Percentiles rank a stretch among this genome's conserved stretches.
These are phyloP conservation scores for Phaetusa simplex DNA, from an alignment of 2,113 vertebrate species.

Conservation along the genomic window DNA sequence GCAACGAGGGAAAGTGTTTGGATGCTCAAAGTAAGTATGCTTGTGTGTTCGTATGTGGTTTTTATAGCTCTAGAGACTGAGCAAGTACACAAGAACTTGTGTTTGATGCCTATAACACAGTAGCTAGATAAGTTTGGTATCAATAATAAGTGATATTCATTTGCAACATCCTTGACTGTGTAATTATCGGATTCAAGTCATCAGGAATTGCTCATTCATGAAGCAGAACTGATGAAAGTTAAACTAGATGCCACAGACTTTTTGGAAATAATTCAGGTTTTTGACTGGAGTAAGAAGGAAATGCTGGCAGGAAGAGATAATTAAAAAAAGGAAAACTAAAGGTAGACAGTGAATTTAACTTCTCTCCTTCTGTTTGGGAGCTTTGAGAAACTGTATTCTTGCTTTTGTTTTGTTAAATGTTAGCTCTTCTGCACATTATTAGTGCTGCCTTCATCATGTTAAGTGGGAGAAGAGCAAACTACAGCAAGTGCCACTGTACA, in stretches of 20 bases:
- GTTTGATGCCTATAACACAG: neutral
- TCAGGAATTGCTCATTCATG: neutral
- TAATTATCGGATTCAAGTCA: neutral
- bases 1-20: conserved; percentile 70
- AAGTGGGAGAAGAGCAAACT: neutral
- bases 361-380: neutral
- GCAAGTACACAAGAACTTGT: neutral
- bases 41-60: neutral
- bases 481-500: fast-evolving
- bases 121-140: neutral
- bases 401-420: neutral
- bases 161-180: neutral
- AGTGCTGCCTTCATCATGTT: neutral
- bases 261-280: neutral
- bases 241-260: neutral
- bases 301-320: neutral
- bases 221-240: neutral
- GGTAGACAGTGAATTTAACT: neutral
- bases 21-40: conserved; percentile 76
- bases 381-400: neutral
- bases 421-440: neutral
- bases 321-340: neutral
- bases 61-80: neutral
- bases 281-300: neutral
- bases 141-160: neutral